Evolutionary conservation across 2,113 vertebrate species (phyloP).

Genomic region (Odontesthes bonariensis): DNA sequence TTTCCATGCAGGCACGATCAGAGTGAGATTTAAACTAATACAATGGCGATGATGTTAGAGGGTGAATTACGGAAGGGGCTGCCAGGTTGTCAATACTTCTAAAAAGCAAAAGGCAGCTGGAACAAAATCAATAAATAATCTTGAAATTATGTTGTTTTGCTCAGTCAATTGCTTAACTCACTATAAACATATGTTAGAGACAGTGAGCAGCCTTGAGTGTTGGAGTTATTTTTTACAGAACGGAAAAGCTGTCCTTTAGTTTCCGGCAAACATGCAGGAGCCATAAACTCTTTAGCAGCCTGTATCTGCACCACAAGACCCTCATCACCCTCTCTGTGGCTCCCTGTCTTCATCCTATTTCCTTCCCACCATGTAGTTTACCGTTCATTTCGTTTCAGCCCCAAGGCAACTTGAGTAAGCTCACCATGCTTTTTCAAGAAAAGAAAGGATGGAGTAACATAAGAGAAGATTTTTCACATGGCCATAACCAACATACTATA

Average conservation of each 20-base stretch:
- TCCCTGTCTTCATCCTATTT: conserved; percentile 24
- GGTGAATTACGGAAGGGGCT: conserved; percentile 12
- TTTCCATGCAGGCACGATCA: conserved; percentile 19
- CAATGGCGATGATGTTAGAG: conserved; percentile 23
- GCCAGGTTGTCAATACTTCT: conserved; percentile 24
- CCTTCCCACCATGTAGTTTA: conserved; percentile 29
- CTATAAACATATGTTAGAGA: background rate
- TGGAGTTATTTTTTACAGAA: conserved; percentile 8
- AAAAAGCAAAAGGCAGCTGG: conserved; percentile 37
- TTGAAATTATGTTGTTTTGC: background rate
- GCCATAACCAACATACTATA: conserved; percentile 14
- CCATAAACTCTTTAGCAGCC: conserved; percentile 55
- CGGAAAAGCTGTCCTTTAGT: background rate
- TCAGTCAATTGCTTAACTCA: conserved; percentile 13
- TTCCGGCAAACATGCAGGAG: conserved; percentile 20
- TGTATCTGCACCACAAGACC: conserved; percentile 27
- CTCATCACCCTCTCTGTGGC: conserved; percentile 58
- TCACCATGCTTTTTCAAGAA: conserved; percentile 20
- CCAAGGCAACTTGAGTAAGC: conserved; percentile 37
- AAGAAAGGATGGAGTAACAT: conserved; percentile 2
- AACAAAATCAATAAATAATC: conserved; percentile 23
- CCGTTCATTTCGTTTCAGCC: conserved; percentile 52
- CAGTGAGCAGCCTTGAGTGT: conserved; percentile 7
- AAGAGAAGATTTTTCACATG: conserved; percentile 34
- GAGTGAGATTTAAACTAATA: conserved; percentile 37